phyloP scores from a whole-genome alignment of 2,113 vertebrate species.

The Boleophthalmus pectinirostris region DNA sequence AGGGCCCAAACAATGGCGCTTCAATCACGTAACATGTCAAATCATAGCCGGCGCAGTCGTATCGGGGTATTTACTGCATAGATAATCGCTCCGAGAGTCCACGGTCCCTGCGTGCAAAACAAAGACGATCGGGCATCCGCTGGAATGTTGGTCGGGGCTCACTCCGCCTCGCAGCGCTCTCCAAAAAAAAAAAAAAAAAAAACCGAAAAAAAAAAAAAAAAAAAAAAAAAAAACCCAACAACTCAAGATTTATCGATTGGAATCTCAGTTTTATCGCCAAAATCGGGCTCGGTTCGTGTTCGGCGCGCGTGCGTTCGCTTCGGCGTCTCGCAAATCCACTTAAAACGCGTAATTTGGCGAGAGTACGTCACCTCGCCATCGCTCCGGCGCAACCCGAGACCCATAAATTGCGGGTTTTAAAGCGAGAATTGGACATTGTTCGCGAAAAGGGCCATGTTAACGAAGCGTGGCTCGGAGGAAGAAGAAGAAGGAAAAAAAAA shows the following conservation, averaged over 20 bases:
- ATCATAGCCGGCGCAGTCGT: constrained; percentile 43
- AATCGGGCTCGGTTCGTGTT: constrained; percentile 1
- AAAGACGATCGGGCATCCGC: constrained; percentile 70
- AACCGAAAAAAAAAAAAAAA: no score
- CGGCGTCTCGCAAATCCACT: constrained; percentile 30
- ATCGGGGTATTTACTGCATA: constrained; percentile 65
- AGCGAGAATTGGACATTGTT: background rate
- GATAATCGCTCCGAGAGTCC: constrained; percentile 63
- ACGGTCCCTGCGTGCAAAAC: constrained; percentile 63
- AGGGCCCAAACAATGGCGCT: constrained; percentile 58
- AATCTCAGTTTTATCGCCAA: constrained; percentile 33
- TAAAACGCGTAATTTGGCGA: constrained; percentile 44
- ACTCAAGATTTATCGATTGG: background rate
- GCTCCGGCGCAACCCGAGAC: constrained; percentile 55
- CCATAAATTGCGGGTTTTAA: background rate
- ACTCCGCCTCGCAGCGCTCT: background rate
- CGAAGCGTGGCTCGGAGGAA: constrained; percentile 15
- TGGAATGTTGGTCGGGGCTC: constrained; percentile 68
- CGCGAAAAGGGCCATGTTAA: constrained; percentile 28
- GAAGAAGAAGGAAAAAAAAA: no score
- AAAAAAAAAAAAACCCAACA: no score
- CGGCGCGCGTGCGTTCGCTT: background rate
- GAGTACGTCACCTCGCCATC: constrained; percentile 74
- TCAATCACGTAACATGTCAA: constrained; percentile 44
- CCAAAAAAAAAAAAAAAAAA: no score